A percentile compares a stretch with the other conserved stretches of the same genome.
These are phyloP conservation scores for Eumaeus atala DNA, from an alignment of 1,140 invertebrate genomes.

Conservation along the genomic window DNA sequence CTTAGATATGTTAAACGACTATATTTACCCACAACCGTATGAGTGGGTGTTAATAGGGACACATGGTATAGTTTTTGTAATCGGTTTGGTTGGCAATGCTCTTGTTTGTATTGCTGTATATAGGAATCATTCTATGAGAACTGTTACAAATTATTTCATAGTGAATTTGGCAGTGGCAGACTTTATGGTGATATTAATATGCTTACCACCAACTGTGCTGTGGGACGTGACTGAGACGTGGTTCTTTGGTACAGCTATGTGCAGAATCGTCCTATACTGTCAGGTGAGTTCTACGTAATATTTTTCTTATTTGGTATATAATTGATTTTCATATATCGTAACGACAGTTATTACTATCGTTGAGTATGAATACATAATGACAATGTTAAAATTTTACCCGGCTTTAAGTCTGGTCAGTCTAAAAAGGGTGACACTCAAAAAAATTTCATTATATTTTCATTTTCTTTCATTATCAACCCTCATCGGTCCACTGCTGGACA, in stretches of 20 bases:
- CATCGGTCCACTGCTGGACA: too few relatives aligned
- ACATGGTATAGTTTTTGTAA: constrained; percentile 82
- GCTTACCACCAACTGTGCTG: constrained; percentile 88
- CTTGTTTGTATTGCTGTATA: constrained; percentile 92
- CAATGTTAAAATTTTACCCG: too few relatives aligned
- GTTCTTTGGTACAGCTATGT: constrained; percentile 88
- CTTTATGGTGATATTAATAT: constrained; percentile 92
- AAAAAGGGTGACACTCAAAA: too few relatives aligned
- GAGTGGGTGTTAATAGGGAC: constrained; percentile 83
- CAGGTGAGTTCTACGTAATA: constrained; percentile 79
- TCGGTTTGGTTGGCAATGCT: constrained; percentile 89
- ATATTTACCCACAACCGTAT: constrained; percentile 76
- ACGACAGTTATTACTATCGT: too few relatives aligned
- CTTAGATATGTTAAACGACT: constrained; percentile 75
- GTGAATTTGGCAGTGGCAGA: constrained; percentile 94
- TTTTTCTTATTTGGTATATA: too few relatives aligned
- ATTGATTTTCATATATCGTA: too few relatives aligned
- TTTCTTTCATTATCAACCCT: too few relatives aligned
- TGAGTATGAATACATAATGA: too few relatives aligned
- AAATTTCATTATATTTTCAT: too few relatives aligned
- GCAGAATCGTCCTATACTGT: constrained; percentile 89
- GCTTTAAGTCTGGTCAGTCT: too few relatives aligned
- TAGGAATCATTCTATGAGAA: constrained; percentile 88
- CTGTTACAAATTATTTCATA: constrained; percentile 95
- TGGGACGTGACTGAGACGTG: constrained; percentile 94